Evolutionary conservation across 23 tunicate genomes (phyloP), one percentile per base, ranked within the genome.

Genomic region (Clavelina lepadiformis): DNA sequence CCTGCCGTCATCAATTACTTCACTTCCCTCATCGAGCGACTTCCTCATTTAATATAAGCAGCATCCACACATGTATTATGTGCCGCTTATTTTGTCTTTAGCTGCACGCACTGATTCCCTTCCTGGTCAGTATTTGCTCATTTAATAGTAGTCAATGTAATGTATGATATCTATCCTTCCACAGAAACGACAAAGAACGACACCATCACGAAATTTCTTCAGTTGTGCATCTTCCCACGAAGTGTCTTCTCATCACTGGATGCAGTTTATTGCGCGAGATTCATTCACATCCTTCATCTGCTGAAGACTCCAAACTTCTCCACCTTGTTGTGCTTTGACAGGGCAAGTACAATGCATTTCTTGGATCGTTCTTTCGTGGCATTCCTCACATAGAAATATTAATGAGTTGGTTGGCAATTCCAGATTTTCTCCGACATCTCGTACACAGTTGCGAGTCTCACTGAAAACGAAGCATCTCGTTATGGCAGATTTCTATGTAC

Each of bases 401-500:
- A n/a, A n/a, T 53, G 23, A 53, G 20, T n/a, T 53, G 21, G 7
- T 24, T 53, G 6, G 8, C 23, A 35, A 2, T 54, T 69, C 27
- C 82, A 82, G 88, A 72, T 93, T 21, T 93, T 93, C 61, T 74
- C 94, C 25, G 98, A 93, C 46, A 93, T 93, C 38, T 83, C 93
- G 31, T 84, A 79, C 79, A 93, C 86, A 11, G 88, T 83, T 4
- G 82, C 94, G 0, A 78, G 93, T 53, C 53, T 93, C 49, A 84
- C 91, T 1, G 98, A 93, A 74, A 93, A 93, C 78, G 98, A 93
- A 55, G 94, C 98, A 8, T 93, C 98, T 22, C 33, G 98, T 3
- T 93, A 83, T 45, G 98, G 98, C 13, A 68, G 98, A 41, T 93
- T 93, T 57, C 70, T 93, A 62, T 73, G 82, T 35, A 64, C 82